Evolutionary conservation across 2,888 invertebrate species (phyloP).

Genomic region (Rhamnusium bicolor): DNA sequence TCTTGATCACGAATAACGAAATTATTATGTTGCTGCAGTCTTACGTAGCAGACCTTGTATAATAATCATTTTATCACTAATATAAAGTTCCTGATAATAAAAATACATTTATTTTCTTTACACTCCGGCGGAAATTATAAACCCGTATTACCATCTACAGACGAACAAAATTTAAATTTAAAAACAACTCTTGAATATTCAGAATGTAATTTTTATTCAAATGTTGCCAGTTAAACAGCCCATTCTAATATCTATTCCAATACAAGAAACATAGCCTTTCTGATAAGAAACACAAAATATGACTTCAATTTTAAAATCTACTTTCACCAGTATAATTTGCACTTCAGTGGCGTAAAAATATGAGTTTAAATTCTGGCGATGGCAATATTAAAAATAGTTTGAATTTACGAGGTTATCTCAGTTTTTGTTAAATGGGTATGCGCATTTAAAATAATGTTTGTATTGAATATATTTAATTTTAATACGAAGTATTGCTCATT

Average conservation of each 20-base stretch:
- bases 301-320: conserved; percentile 19
- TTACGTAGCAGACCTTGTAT: too few relatives aligned
- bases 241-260: conserved; percentile 23
- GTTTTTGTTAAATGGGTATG: too few relatives aligned
- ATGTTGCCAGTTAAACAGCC: neutral
- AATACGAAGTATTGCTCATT: too few relatives aligned
- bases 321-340: conserved; percentile 1
- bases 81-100: neutral
- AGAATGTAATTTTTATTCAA: conserved; percentile 32
- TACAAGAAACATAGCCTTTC: conserved; percentile 30
- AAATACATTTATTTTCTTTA: neutral
- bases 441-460: too few relatives aligned
- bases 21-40: too few relatives aligned
- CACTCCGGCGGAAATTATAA: conserved; percentile 7
- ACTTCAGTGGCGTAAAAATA: conserved; percentile 16
- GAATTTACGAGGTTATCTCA: too few relatives aligned
- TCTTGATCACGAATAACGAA: too few relatives aligned
- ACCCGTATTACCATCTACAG: conserved; percentile 13
- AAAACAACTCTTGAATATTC: conserved; percentile 27
- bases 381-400: too few relatives aligned
- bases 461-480: too few relatives aligned
- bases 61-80: neutral
- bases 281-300: conserved; percentile 32
- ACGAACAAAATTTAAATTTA: conserved; percentile 5
- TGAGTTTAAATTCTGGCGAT: neutral